phyloP scores from a whole-genome alignment of 2,113 vertebrate genomes.

The Oreocharis arfaki region DNA sequence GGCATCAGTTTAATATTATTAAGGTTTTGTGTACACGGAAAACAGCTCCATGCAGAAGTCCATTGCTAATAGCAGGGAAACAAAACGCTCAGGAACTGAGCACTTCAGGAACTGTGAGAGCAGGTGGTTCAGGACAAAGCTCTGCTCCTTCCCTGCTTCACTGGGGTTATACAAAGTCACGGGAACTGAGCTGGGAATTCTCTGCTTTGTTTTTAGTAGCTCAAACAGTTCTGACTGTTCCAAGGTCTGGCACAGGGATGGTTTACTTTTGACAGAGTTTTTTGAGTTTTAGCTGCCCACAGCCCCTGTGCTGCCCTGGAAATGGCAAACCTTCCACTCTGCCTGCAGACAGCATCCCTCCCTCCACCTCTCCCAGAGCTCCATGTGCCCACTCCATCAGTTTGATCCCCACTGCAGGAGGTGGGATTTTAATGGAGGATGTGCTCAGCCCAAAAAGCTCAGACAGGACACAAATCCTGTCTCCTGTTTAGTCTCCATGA shows the following conservation, averaged over 20 bases:
- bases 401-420: neutral
- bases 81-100: neutral
- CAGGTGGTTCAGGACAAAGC: neutral
- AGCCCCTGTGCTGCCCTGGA: neutral
- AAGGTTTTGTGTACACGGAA: neutral
- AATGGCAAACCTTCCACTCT: neutral
- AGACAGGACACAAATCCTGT: neutral
- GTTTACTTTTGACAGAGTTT: neutral
- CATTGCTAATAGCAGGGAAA: neutral
- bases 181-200: neutral
- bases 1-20: neutral
- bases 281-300: neutral
- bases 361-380: neutral
- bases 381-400: accelerated
- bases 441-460: neutral
- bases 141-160: neutral
- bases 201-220: neutral
- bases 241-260: neutral
- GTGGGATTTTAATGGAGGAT: neutral
- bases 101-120: neutral
- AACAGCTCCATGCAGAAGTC: neutral
- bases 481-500: neutral
- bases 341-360: neutral
- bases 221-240: neutral
- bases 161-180: neutral